A percentile compares a stretch with the other conserved stretches of the same genome.
These are phyloP conservation scores for Oxyura jamaicensis DNA, from an alignment of 2,113 vertebrate genomes.

Conservation along the genomic window DNA sequence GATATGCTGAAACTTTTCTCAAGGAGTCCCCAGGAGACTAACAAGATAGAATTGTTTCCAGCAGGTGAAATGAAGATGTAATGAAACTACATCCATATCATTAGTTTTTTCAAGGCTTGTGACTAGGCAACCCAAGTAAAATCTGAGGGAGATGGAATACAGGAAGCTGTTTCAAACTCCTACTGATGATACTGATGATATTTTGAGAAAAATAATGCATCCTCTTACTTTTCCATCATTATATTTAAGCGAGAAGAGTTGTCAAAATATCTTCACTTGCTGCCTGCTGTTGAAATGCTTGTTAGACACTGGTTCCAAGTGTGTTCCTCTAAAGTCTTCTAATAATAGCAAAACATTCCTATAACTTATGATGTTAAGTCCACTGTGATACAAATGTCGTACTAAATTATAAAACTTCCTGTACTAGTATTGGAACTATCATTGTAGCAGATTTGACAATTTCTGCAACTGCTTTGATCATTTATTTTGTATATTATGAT, in stretches of 20 bases:
- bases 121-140: neutral
- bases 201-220: neutral
- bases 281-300: neutral
- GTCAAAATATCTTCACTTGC: neutral
- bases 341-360: neutral
- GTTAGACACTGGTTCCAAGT: neutral
- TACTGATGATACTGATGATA: neutral
- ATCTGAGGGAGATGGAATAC: neutral
- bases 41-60: neutral
- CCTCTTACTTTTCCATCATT: neutral
- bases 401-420: neutral
- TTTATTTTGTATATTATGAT: neutral
- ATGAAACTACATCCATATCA: neutral
- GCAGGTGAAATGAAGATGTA: neutral
- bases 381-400: neutral
- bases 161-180: neutral
- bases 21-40: neutral
- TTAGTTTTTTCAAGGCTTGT: neutral
- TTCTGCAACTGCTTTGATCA: neutral
- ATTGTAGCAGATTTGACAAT: neutral
- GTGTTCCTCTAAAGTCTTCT: neutral
- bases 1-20: neutral
- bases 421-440: neutral
- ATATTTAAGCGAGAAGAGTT: neutral
- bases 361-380: neutral